A percentile compares a stretch with the other conserved stretches of the same genome.
Conservation (phyloP, 2,113 vertebrate species). For the Lycaon pictus region DNA sequence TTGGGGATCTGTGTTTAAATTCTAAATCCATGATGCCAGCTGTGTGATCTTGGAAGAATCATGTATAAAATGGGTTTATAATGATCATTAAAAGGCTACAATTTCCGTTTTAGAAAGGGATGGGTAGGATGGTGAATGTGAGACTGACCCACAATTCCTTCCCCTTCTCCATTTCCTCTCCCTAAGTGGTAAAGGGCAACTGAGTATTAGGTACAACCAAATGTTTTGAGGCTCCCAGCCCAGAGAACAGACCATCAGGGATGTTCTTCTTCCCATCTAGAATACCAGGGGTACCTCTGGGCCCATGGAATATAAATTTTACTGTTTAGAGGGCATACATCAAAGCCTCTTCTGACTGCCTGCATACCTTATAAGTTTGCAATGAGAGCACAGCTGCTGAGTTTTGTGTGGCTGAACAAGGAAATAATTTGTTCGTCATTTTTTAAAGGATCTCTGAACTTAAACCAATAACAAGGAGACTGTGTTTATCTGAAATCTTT, state of each 20-base stretch:
- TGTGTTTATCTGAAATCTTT: constrained; percentile 75
- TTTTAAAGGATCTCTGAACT: constrained; percentile 68
- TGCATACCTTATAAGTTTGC: background rate
- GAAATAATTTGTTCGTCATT: constrained; percentile 68
- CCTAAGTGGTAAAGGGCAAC: background rate
- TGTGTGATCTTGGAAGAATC: background rate
- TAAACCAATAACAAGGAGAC: constrained; percentile 69
- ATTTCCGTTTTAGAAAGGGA: constrained; percentile 15
- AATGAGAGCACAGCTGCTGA: constrained; percentile 17
- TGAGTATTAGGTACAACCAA: background rate
- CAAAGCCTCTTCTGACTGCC: constrained; percentile 59
- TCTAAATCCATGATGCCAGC: constrained; percentile 20
- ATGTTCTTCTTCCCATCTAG: background rate
- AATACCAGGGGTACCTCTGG: background rate
- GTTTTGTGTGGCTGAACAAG: constrained; percentile 45
- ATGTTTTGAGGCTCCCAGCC: background rate
- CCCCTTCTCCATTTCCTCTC: background rate
- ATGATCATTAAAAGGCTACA: background rate
- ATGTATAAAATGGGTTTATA: constrained; percentile 10
- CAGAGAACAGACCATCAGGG: background rate
- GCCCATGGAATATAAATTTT: background rate
- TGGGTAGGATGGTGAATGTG: background rate
- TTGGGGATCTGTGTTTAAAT: constrained; percentile 25
- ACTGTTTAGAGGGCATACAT: constrained; percentile 14
- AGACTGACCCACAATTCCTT: background rate